phyloP scores from a whole-genome alignment of 30 jellyfish, hydroid and myxozoan species.

The Hydractinia echinata region DNA sequence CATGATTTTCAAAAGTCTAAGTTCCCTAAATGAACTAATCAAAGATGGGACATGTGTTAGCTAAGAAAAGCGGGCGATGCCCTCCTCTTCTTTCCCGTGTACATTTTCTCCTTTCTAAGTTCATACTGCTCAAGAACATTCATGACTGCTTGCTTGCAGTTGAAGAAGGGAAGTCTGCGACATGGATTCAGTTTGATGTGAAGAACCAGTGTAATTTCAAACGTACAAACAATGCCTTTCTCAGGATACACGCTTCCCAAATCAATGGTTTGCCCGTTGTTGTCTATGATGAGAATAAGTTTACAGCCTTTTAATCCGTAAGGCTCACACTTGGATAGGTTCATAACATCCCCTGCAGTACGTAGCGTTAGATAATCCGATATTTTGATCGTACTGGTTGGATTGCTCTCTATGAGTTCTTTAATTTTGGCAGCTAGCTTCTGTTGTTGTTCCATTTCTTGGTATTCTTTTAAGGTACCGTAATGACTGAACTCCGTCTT shows the following conservation, averaged over 20 bases:
- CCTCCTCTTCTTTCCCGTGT: constrained; percentile 13
- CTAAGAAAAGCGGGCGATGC: constrained; percentile 20
- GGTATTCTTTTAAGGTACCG: constrained; percentile 36
- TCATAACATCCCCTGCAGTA: constrained; percentile 43
- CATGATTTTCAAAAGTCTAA: no score
- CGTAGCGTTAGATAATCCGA: constrained; percentile 32
- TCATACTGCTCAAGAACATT: constrained; percentile 29
- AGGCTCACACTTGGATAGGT: constrained; percentile 30
- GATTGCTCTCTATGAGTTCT: constrained; percentile 55
- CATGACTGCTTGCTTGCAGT: constrained; percentile 11
- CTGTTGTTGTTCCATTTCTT: constrained; percentile 24
- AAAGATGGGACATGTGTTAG: not conserved
- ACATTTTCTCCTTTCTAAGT: constrained; percentile 35
- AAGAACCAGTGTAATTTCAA: constrained; percentile 25
- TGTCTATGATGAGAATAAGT: constrained; percentile 13
- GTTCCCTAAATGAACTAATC: not conserved
- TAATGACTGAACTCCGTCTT: constrained; percentile 2
- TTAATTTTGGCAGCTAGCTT: constrained; percentile 45
- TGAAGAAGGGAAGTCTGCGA: constrained; percentile 32
- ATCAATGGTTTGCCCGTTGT: not conserved
- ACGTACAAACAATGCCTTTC: constrained; percentile 29
- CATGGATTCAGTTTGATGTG: constrained; percentile 28
- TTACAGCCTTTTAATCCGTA: constrained; percentile 41
- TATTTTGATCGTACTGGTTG: not conserved
- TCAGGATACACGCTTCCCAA: constrained; percentile 32